Evolutionary conservation across 2,797 vertebrate species (phyloP).

Genomic region (Buceros bicornis): DNA sequence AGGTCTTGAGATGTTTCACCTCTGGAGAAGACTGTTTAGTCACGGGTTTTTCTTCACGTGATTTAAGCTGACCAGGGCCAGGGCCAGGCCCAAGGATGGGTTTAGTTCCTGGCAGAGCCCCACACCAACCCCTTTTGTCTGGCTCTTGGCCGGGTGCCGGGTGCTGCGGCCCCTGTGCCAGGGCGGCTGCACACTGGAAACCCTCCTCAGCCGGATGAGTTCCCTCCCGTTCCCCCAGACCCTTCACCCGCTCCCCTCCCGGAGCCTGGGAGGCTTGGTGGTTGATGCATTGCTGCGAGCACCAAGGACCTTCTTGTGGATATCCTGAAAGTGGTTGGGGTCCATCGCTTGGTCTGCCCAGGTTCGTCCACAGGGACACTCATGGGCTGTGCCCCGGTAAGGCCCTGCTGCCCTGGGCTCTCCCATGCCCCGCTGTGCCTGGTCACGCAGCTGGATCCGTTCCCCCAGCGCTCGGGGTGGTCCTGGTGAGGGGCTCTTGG

Average conservation of each 20-base stretch:
- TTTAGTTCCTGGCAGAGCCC: background rate
- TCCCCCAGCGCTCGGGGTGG: rapidly evolving
- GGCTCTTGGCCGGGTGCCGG: background rate
- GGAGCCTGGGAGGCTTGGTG: too few relatives aligned
- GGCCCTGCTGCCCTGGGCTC: background rate
- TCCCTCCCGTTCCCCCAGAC: background rate
- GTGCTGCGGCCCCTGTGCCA: background rate
- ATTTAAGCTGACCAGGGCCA: background rate
- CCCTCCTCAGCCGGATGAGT: background rate
- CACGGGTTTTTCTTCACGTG: background rate
- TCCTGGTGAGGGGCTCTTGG: background rate
- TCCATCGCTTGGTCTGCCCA: background rate
- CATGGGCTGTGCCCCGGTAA: background rate
- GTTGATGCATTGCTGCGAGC: background rate
- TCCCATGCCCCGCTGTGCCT: rapidly evolving
- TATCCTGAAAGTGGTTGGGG: background rate
- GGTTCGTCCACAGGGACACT: background rate
- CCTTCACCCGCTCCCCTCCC: rapidly evolving
- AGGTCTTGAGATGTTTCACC: background rate
- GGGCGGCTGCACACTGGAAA: background rate
- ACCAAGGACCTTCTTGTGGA: background rate
- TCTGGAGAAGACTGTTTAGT: background rate
- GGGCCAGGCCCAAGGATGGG: background rate
- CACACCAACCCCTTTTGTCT: background rate
- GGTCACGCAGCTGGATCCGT: background rate